Evolutionary conservation across 2,113 vertebrate species (phyloP).

Genomic region (Pterocles gutturalis): DNA sequence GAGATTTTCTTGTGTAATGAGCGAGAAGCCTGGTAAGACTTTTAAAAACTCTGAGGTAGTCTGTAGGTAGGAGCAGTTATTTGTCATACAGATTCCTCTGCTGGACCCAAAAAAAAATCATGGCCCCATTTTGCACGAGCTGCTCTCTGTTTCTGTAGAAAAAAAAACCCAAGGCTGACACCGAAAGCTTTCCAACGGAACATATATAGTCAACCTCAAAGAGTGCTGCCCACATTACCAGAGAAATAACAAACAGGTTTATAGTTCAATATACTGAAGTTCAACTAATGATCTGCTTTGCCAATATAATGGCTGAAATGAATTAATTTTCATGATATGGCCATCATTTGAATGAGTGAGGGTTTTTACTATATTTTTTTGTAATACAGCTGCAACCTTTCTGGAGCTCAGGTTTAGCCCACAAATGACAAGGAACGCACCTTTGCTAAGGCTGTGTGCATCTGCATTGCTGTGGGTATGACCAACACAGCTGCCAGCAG

Average conservation of each 20-base stretch:
- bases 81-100: background rate
- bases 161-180: background rate
- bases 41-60: background rate
- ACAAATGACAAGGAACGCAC: background rate
- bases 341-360: background rate
- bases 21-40: background rate
- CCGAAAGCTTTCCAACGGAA: background rate
- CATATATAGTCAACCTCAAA: background rate
- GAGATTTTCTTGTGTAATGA: background rate
- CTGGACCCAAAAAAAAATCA: background rate
- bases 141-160: background rate
- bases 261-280: background rate
- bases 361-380: background rate
- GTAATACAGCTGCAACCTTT: background rate
- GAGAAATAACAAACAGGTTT: background rate
- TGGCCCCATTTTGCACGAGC: background rate
- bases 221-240: background rate
- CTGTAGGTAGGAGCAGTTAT: background rate
- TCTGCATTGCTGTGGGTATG: background rate
- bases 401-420: background rate
- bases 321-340: background rate
- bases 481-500: background rate
- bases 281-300: background rate
- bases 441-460: fast-evolving
- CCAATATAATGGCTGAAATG: background rate